phyloP scores from a whole-genome alignment of 2,113 vertebrate genomes.

The Struthio camelus region DNA sequence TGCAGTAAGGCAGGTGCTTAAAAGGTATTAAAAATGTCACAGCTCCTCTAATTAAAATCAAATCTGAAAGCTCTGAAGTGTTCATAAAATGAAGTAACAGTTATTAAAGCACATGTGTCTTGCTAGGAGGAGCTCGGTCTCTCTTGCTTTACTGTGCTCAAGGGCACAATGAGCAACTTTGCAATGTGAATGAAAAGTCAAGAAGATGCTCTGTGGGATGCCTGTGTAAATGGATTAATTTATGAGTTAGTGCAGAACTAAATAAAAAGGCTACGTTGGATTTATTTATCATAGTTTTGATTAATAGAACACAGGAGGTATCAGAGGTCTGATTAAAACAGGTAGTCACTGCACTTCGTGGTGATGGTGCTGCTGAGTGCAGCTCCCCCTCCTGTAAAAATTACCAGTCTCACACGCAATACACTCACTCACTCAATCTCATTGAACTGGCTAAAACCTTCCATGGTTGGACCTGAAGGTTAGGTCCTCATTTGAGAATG shows the following conservation, averaged over 20 bases:
- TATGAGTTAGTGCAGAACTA: neutral
- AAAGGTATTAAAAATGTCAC: neutral
- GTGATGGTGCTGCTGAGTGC: neutral
- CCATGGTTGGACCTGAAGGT: neutral
- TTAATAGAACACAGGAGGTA: neutral
- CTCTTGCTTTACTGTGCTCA: neutral
- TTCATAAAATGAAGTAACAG: neutral
- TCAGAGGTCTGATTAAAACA: neutral
- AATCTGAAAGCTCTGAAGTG: neutral
- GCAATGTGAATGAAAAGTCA: neutral
- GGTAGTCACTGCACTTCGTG: neutral
- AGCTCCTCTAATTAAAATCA: constrained; percentile 21
- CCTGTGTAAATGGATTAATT: neutral
- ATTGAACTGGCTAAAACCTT: neutral
- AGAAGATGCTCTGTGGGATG: neutral
- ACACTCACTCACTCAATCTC: no score
- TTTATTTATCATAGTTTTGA: neutral
- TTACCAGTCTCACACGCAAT: neutral
- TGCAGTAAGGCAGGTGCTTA: neutral
- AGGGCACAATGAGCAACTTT: neutral
- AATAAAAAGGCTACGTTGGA: neutral
- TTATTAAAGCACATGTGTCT: neutral
- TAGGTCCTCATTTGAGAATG: neutral
- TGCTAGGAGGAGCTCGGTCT: neutral
- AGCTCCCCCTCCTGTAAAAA: neutral